Conservation (phyloP, 2,113 vertebrate species). For the Emydura subglobosa region DNA sequence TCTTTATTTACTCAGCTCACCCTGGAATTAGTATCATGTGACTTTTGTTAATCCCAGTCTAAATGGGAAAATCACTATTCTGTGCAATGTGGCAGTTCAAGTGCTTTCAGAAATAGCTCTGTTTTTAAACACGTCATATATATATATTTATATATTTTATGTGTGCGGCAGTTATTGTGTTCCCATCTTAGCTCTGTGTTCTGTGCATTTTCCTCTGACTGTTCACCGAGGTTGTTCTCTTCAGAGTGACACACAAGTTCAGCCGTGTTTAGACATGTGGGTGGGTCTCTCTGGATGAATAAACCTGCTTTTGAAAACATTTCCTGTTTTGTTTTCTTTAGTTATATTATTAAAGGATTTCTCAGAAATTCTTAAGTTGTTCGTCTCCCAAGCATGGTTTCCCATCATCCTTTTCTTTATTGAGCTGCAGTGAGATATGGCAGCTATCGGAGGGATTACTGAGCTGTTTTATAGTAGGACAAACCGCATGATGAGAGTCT, state of each 20-base stretch:
- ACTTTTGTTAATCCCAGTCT: constrained; percentile 67
- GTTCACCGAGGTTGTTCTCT: neutral
- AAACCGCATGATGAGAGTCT: neutral
- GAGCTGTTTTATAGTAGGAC: neutral
- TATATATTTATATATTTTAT: neutral
- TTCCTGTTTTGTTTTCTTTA: constrained; percentile 34
- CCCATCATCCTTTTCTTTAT: neutral
- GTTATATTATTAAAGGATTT: neutral
- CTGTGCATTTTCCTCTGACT: neutral
- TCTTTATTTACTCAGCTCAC: constrained; percentile 69
- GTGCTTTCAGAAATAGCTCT: neutral
- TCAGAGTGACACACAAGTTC: neutral
- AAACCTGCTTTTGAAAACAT: constrained; percentile 49
- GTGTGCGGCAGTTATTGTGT: neutral
- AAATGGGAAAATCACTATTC: constrained; percentile 66
- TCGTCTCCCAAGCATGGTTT: neutral
- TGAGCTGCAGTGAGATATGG: neutral
- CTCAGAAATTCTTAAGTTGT: neutral
- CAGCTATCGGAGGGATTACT: neutral
- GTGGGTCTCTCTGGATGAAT: constrained; percentile 57
- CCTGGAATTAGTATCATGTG: constrained; percentile 71
- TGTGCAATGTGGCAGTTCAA: neutral
- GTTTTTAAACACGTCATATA: neutral
- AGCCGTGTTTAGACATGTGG: neutral
- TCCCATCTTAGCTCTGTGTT: neutral